Percentiles rank a stretch among this genome's conserved stretches.
Evolutionary conservation across 2,888 invertebrate species (phyloP).

Genomic region (Lithophane semibrunnea): DNA sequence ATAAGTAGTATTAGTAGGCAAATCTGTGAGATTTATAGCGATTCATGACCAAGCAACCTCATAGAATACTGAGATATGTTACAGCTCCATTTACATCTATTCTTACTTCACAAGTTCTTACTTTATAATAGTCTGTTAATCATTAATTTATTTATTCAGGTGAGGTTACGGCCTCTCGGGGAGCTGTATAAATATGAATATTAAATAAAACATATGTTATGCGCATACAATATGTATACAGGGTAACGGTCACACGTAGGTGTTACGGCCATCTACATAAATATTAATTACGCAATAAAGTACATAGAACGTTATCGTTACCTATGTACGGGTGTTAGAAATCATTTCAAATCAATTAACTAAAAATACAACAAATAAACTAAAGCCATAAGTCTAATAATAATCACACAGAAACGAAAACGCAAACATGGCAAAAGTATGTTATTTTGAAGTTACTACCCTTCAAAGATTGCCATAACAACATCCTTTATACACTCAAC

Average conservation of each 20-base stretch:
- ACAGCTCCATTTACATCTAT: not conserved
- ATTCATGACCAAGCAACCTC: not conserved
- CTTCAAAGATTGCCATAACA: constrained; percentile 1
- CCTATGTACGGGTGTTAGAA: not conserved
- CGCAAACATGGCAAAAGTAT: not conserved
- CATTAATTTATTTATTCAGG: constrained; percentile 48
- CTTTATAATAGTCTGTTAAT: constrained; percentile 22
- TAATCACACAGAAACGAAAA: not conserved
- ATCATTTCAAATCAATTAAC: not conserved
- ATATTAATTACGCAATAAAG: constrained; percentile 15
- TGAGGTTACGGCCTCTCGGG: constrained; percentile 12
- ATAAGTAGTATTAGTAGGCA: no score
- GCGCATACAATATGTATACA: constrained; percentile 16
- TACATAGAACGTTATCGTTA: constrained; percentile 10
- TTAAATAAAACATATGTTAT: constrained; percentile 14
- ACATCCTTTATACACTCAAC: not conserved
- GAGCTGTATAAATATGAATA: constrained; percentile 36
- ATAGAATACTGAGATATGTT: not conserved
- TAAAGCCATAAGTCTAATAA: not conserved
- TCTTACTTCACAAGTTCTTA: not conserved
- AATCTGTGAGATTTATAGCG: not conserved
- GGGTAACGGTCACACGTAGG: constrained; percentile 15
- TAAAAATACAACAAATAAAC: not conserved
- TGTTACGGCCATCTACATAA: not conserved
- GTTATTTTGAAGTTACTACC: not conserved